phyloP scores from a whole-genome alignment of 2,113 vertebrate species.

The Aleadryas rufinucha region DNA sequence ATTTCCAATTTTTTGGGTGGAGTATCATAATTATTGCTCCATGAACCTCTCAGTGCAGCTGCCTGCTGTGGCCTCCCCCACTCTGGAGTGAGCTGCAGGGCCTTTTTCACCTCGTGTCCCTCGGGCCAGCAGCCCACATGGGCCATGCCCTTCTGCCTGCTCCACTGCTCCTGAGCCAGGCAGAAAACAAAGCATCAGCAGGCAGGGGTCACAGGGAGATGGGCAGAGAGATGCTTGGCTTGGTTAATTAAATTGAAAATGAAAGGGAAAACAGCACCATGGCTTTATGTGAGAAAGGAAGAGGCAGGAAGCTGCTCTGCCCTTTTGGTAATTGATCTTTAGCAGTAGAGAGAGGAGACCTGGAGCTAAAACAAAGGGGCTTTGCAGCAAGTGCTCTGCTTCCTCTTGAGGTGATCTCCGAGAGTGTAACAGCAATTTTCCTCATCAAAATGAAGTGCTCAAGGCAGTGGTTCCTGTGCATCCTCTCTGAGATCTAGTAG shows the following conservation, averaged over 20 bases:
- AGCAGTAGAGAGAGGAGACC: background rate
- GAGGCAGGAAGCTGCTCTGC: background rate
- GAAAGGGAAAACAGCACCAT: background rate
- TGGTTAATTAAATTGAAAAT: slow-evolving; percentile 16
- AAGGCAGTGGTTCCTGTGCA: background rate
- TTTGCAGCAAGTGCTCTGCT: background rate
- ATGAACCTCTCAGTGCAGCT: background rate
- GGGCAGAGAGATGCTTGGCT: background rate
- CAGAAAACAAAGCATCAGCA: background rate
- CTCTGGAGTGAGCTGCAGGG: background rate
- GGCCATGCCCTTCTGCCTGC: background rate
- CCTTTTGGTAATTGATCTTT: background rate
- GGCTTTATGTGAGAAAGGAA: background rate
- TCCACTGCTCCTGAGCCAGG: background rate
- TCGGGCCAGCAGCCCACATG: accelerated
- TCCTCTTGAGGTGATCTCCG: background rate
- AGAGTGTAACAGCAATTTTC: background rate
- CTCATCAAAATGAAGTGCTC: background rate
- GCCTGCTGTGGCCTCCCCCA: accelerated
- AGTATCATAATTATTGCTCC: background rate
- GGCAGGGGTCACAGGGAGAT: background rate
- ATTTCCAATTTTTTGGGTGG: background rate
- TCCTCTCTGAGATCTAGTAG: background rate
- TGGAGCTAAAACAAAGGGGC: background rate
- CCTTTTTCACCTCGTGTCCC: background rate